Base-by-base conservation (phyloP, 2,888 invertebrate species). In the Brenthis daphne region DNA sequence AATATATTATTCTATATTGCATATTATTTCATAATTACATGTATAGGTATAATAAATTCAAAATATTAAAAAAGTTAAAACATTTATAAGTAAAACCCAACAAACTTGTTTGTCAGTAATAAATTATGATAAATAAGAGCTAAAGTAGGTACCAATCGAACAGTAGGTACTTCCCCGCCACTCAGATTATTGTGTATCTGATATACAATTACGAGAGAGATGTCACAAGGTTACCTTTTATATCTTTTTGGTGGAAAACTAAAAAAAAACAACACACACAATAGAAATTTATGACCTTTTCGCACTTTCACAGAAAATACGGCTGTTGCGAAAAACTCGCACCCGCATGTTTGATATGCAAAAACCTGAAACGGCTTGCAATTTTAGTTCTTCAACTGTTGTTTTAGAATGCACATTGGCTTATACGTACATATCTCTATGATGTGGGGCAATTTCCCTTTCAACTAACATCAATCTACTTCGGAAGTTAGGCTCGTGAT, bases 401-500 rank as follows among this genome's bases (percentile, higher is more conserved):
- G 37, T 50, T 61, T 57, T 68, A 71, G 43, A 55, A 60, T 29
- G 57, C 65, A 67, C 58, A 72, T 73, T 68, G 33, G 54, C 20
- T 57, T 63, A 66, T 66, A 72, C 11, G 8, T 8, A 1, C 8
- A 2, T 37, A 6, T 71, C 70, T 71, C 63, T 70, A 67, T 72
- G 82, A 60, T 81, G 77, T 67, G 74, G 79, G 80, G 80, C 78
- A 79, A 84, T 84, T 83, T 80, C 77, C 77, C 76, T 84, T 83
- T 82, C 77, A 77, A 71, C 76, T 73, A 73, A 68, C 70, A 70
- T 77, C 80, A 82, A 84, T 83, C 79, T 76, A 78, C 77, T 79
- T 83, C 79, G 81, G 85, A 85, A 81, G 77, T 75, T 78, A 77
- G 74, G 68, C 74, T 74, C 68, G 74, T 77, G 76, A 81, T 82